Percentiles rank a stretch among this genome's conserved stretches.
phyloP scores from a whole-genome alignment of 2,113 vertebrate species.

The Platanista minor region DNA sequence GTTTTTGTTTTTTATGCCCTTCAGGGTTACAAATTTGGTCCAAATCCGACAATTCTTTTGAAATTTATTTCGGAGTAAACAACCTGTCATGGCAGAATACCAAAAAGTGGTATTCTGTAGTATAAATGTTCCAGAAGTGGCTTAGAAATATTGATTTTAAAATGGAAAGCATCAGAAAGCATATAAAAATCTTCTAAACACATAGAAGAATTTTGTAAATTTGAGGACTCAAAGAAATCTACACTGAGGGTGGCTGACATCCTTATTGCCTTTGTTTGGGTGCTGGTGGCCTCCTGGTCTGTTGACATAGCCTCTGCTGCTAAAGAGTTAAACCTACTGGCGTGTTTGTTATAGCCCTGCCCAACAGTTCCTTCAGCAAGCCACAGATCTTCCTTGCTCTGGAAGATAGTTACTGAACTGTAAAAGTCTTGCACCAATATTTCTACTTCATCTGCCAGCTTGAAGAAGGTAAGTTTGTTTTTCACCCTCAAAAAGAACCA shows the following conservation, averaged over 20 bases:
- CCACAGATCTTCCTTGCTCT: slow-evolving; percentile 69
- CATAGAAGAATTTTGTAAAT: neutral
- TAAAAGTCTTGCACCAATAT: slow-evolving; percentile 66
- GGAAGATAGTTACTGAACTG: slow-evolving; percentile 71
- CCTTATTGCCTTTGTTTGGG: neutral
- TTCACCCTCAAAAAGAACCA: slow-evolving; percentile 16
- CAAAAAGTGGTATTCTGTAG: neutral
- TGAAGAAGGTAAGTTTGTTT: slow-evolving; percentile 64
- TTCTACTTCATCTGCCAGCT: slow-evolving; percentile 64
- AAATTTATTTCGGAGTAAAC: slow-evolving; percentile 19
- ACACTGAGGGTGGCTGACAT: neutral
- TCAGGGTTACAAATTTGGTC: neutral
- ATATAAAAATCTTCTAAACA: neutral
- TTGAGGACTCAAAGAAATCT: neutral
- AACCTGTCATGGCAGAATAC: neutral
- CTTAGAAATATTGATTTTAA: slow-evolving; percentile 42
- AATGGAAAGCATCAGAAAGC: slow-evolving; percentile 18
- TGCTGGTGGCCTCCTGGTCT: neutral
- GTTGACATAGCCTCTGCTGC: slow-evolving; percentile 5
- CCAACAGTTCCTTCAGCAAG: slow-evolving; percentile 57
- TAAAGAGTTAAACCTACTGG: slow-evolving; percentile 59
- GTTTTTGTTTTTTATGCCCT: neutral
- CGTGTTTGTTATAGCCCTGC: slow-evolving; percentile 26
- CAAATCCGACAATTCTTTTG: neutral
- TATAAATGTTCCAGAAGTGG: neutral